Evolutionary conservation across 2,797 vertebrate genomes (phyloP).

Genomic region (Aythya fuligula): DNA sequence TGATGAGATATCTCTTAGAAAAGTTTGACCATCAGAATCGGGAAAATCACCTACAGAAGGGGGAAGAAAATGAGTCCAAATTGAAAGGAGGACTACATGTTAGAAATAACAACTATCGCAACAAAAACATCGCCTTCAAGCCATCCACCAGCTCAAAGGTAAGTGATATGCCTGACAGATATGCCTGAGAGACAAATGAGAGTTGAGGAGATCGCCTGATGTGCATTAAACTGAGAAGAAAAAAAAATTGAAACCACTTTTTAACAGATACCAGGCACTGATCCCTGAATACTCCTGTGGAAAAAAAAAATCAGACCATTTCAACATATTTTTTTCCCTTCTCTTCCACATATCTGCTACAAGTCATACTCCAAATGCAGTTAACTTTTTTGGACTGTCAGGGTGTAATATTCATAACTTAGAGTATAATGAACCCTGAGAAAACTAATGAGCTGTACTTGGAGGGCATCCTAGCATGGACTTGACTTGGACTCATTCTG

Average conservation of each 20-base stretch:
- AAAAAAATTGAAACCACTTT: fast-evolving
- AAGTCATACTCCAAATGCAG: background rate
- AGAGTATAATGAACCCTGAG: background rate
- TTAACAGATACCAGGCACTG: background rate
- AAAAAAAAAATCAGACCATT: background rate
- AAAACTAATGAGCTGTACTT: background rate
- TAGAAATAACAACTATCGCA: background rate
- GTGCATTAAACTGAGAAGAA: background rate
- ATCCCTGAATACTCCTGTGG: background rate
- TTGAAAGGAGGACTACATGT: background rate
- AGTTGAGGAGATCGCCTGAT: background rate
- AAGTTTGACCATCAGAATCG: background rate
- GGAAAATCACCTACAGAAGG: background rate
- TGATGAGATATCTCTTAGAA: background rate
- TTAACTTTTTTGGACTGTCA: background rate
- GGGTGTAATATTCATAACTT: background rate
- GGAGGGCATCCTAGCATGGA: background rate
- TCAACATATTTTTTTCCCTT: background rate
- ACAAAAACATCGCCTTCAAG: background rate
- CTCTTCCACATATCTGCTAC: background rate
- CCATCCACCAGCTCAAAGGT: background rate
- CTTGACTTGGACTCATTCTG: background rate
- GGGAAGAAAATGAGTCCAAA: background rate
- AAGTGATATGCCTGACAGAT: background rate
- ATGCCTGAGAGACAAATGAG: background rate